A percentile compares a stretch with the other conserved stretches of the same genome.
These are phyloP conservation scores for Gallinago jamesoni DNA, from an alignment of 2,113 vertebrate genomes.

Conservation along the genomic window DNA sequence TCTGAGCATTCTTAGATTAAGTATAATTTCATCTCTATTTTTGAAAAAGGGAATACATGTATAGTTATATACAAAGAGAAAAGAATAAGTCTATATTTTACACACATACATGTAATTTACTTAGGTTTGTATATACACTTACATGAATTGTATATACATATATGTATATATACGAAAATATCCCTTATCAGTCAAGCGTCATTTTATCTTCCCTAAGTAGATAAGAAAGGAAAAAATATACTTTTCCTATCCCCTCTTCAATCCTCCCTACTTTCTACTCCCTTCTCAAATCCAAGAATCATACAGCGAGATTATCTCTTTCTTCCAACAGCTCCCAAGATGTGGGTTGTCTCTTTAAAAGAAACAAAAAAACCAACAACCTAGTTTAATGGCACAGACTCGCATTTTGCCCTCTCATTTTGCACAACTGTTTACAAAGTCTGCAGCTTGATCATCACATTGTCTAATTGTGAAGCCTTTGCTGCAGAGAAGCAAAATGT, in stretches of 20 bases:
- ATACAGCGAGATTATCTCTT: neutral
- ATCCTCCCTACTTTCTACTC: neutral
- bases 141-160: neutral
- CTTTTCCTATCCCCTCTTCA: neutral
- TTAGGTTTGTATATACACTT: neutral
- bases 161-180: neutral
- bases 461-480: conserved; percentile 73
- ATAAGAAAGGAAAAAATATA: neutral
- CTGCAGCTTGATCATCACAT: conserved; percentile 71
- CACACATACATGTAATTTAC: neutral
- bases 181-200: neutral
- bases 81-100: neutral
- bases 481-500: conserved; percentile 70
- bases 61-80: neutral
- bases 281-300: neutral
- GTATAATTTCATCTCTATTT: neutral
- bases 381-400: conserved; percentile 72
- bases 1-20: neutral
- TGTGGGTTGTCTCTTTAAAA: conserved; percentile 67
- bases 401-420: conserved; percentile 66
- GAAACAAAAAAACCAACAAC: conserved; percentile 66
- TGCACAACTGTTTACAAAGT: conserved; percentile 72
- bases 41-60: neutral
- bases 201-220: neutral
- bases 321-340: conserved; percentile 34